Evolutionary conservation across 2,888 invertebrate species (phyloP).

Genomic region (Hirtodrosophila duncani): DNA sequence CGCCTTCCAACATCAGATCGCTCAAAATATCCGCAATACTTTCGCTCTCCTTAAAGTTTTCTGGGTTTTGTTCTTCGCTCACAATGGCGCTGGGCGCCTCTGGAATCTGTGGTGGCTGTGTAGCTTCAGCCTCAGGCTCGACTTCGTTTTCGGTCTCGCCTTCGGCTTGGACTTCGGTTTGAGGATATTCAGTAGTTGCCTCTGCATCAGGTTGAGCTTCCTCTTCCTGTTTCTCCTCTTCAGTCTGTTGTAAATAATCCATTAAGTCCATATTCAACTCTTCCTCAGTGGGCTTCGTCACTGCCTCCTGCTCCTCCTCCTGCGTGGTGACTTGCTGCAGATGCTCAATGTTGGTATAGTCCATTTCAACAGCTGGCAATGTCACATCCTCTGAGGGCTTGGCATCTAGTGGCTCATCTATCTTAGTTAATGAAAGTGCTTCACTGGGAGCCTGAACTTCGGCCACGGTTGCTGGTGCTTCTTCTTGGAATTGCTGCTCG

Average conservation of each 20-base stretch:
- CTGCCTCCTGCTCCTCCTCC: not conserved
- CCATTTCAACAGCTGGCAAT: slow-evolving; percentile 9
- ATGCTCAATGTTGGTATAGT: slow-evolving; percentile 44
- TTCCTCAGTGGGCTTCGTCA: not conserved
- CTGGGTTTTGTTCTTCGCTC: slow-evolving; percentile 37
- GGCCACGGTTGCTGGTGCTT: slow-evolving; percentile 9
- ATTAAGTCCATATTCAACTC: no score
- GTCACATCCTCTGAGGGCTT: slow-evolving; percentile 3
- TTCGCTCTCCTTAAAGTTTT: slow-evolving; percentile 71
- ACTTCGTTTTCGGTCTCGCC: slow-evolving; percentile 11
- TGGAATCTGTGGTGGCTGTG: slow-evolving; percentile 26
- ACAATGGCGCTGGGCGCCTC: slow-evolving; percentile 42
- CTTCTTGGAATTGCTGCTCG: no score
- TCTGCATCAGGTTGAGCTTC: no score
- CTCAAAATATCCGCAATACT: slow-evolving; percentile 74
- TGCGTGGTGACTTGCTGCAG: slow-evolving; percentile 19
- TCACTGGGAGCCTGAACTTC: no score
- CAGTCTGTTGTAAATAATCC: not conserved
- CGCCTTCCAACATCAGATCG: slow-evolving; percentile 71
- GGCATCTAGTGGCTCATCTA: slow-evolving; percentile 1
- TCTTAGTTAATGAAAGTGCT: not conserved
- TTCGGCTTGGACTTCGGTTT: not conserved
- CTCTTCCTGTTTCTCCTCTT: not conserved
- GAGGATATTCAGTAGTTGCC: no score
- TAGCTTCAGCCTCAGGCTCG: slow-evolving; percentile 19